Evolutionary conservation across 64 coral and sea anemone genomes (phyloP), one percentile per base, ranked within the genome.

Genomic region (Catalaphyllia jardinei): DNA sequence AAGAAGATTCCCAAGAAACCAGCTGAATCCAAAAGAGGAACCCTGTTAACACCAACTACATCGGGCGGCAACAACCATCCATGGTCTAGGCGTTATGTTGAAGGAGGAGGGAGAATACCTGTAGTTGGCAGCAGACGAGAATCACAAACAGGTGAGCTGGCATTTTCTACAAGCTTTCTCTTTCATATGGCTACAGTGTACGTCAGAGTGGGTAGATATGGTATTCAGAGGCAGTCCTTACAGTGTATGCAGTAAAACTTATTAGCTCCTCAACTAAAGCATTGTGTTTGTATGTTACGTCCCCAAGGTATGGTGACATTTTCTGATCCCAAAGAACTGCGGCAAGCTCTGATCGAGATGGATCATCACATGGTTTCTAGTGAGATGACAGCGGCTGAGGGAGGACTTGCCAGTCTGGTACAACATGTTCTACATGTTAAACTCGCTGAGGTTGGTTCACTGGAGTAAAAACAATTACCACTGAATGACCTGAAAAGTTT

Each of bases 351-450:
- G 25, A 64, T 91, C 29, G 95, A 96, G 61, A 96, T 96, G 95
- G 92, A 96, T 59, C 93, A 96, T 31, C 95, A 96, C 25, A 89
- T 96, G 92, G 95, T 96, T 24, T 96, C 95, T 0, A 96, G 91
- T 71, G 95, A 96, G 88, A 93, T 89, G 62, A 88, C 87, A 11
- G 95, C 89, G 33, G 91, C 95, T 73, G 95, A 96, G 60, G 95
- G 95, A 39, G 95, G 95, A 22, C 67, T 96, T 15, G 92, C 95
- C 60, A 96, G 88, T 64, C 85, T 96, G 8, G 92, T 96, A 60
- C 95, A 96, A 50, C 92, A 96, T 24, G 95, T 96, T 18, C 83
- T 96, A 7, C 91, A 91, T 83, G 95, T 96, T 1, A 93, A 93
- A 77, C 92, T 93, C 11, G 93, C 95, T 60, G 94, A 96, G 88